Percentiles rank a stretch among this genome's conserved stretches.
phyloP scores from a whole-genome alignment of 2,888 invertebrate species.

The Mimumesa dahlbomi region DNA sequence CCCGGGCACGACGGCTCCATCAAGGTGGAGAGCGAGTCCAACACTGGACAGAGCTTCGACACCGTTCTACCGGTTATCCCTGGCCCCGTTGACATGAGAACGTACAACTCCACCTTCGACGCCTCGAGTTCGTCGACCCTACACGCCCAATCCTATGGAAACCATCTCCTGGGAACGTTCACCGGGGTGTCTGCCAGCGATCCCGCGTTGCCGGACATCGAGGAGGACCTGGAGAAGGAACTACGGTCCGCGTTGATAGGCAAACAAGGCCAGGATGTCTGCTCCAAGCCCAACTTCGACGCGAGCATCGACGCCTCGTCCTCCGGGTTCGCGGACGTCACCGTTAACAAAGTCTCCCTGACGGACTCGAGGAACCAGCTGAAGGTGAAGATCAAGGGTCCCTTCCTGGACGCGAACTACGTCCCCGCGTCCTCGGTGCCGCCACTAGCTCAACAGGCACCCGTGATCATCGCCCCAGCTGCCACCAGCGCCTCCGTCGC shows the following conservation, averaged over 20 bases:
- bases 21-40: slow-evolving; percentile 62
- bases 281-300: slow-evolving; percentile 59
- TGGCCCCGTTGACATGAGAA: slow-evolving; percentile 94
- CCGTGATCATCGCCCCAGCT: slow-evolving; percentile 76
- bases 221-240: slow-evolving; percentile 90
- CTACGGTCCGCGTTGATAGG: slow-evolving; percentile 86
- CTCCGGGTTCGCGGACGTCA: slow-evolving; percentile 80
- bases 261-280: slow-evolving; percentile 49
- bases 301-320: slow-evolving; percentile 75
- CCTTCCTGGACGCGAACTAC: slow-evolving; percentile 89
- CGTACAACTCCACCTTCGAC: slow-evolving; percentile 86
- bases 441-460: slow-evolving; percentile 82
- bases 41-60: slow-evolving; percentile 80
- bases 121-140: slow-evolving; percentile 81
- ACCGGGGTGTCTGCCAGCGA: slow-evolving; percentile 87
- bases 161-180: slow-evolving; percentile 85
- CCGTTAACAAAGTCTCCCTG: slow-evolving; percentile 87
- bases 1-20: slow-evolving; percentile 59
- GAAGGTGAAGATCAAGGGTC: slow-evolving; percentile 95
- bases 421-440: slow-evolving; percentile 82
- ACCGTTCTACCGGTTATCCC: slow-evolving; percentile 89
- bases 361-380: slow-evolving; percentile 92
- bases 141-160: slow-evolving; percentile 84
- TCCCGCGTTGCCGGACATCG: slow-evolving; percentile 87
- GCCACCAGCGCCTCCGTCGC: slow-evolving; percentile 81